Base-by-base conservation (phyloP, 2,797 vertebrate genomes). In the Sebastes nivosus region DNA sequence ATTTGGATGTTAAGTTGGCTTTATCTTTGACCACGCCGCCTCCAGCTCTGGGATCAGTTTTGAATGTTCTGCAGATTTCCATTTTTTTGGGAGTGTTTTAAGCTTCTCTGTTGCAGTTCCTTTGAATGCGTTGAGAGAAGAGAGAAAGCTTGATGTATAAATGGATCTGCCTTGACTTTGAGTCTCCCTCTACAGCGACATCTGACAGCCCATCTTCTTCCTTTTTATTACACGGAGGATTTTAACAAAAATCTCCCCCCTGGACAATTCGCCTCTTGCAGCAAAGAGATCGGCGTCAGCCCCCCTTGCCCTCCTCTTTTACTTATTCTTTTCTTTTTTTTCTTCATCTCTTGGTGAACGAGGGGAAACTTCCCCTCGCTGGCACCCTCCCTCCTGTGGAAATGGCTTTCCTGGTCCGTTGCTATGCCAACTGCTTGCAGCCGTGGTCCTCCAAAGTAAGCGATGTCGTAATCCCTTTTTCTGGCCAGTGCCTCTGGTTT, bases 391-490 rank as follows among this genome's bases (percentile, higher is more conserved):
- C 86, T 87, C 11, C 95, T 77, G 92, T 91, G 95, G 94, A 97
- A 97, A 99, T 99, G 98, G 98, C 98, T 97, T 99, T 99, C 96
- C 98, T 99, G 86, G 97, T 99, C 91, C 98, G 98, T 95, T 99
- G 98, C 96, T 99, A 99, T 80, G 98, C 98, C 97, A 99, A 99
- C 97, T 99, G 98, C 95, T 96, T 99, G 95, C 98, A 99, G 88
- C 98, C 98, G 30, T 99, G 98, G 98, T 98, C 98, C 94, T 98
- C 98, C 94, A 99, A 99, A 99, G 98, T 99, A 99, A 99, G 98
- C 97, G 85, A 95, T 95, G 95, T 96, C 95, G 92, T 95, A 94
- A 96, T 96, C 87, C 86, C 75, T 91, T 67, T 46, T 91, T 91
- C 85, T 93, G 88, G 91, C 83, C 85, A 60, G 75, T 25, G 88